Percentiles rank a stretch among this genome's conserved stretches.
phyloP scores from a whole-genome alignment of 1,140 invertebrate genomes.

The Goniozus legneri region DNA sequence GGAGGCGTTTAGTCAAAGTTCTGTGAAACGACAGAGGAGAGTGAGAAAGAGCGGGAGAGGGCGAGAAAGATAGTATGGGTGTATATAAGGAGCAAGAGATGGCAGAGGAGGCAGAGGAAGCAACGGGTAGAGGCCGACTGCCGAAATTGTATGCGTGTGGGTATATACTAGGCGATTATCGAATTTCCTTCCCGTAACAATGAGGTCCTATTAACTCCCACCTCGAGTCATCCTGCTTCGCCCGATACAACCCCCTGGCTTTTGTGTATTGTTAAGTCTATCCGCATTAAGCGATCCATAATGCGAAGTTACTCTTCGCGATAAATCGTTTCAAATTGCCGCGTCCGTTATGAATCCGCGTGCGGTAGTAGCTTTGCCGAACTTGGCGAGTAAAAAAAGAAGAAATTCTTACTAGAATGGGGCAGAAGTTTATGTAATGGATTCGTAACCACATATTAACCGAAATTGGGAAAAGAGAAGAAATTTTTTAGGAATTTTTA shows the following conservation, averaged over 20 bases:
- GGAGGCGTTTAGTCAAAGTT: constrained; percentile 56
- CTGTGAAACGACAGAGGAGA: constrained; percentile 37
- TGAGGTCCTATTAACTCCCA: constrained; percentile 56
- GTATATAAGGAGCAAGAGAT: not conserved
- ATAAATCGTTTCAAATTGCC: constrained; percentile 51
- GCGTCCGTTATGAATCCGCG: constrained; percentile 20
- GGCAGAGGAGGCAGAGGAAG: not conserved
- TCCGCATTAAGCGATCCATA: constrained; percentile 52
- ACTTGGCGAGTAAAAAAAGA: no score
- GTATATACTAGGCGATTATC: constrained; percentile 55
- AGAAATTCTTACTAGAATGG: no score
- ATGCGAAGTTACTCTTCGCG: constrained; percentile 46
- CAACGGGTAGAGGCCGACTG: constrained; percentile 4
- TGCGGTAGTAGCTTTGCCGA: no score
- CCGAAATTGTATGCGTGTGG: constrained; percentile 21
- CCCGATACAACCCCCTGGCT: constrained; percentile 47
- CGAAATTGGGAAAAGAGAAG: no score
- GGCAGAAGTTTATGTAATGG: no score
- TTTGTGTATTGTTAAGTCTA: constrained; percentile 55
- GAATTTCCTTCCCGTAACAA: constrained; percentile 56
- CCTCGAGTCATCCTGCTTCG: constrained; percentile 41
- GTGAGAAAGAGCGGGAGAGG: constrained; percentile 4
- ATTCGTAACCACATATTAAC: no score
- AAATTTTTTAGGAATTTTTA: no score
- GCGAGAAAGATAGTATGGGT: no score